phyloP scores from a whole-genome alignment of 2,113 vertebrate species.

The Pardalotus punctatus region DNA sequence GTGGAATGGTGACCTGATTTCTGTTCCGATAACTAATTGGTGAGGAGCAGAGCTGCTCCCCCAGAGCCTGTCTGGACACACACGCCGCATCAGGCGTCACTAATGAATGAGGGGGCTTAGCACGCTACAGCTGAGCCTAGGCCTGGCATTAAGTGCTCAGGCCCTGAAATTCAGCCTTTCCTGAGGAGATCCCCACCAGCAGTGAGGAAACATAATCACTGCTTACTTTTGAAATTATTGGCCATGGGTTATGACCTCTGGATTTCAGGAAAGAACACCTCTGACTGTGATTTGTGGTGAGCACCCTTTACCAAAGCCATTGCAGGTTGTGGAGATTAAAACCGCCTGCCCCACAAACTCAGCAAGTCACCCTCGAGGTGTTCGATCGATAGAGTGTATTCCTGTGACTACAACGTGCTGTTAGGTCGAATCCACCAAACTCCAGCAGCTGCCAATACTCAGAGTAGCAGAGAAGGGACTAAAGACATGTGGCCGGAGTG shows the following conservation, averaged over 20 bases:
- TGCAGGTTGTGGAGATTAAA: neutral
- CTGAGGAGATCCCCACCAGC: neutral
- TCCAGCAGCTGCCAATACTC: neutral
- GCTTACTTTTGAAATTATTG: neutral
- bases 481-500: neutral
- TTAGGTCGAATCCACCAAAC: neutral
- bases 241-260: neutral
- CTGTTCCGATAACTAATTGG: neutral
- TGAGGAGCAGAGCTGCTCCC: neutral
- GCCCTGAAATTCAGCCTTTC: neutral
- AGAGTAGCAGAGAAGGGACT: neutral
- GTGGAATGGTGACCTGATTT: neutral
- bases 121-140: neutral
- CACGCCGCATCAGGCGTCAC: neutral
- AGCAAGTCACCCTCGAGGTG: neutral
- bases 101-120: neutral
- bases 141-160: neutral
- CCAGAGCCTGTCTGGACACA: accelerated
- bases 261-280: neutral
- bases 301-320: neutral
- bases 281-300: neutral
- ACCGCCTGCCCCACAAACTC: neutral
- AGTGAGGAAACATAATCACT: neutral
- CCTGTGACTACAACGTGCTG: neutral
- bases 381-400: neutral